Evolutionary conservation across 2,797 vertebrate species (phyloP).

Genomic region (Hydrocynus forskahlii): DNA sequence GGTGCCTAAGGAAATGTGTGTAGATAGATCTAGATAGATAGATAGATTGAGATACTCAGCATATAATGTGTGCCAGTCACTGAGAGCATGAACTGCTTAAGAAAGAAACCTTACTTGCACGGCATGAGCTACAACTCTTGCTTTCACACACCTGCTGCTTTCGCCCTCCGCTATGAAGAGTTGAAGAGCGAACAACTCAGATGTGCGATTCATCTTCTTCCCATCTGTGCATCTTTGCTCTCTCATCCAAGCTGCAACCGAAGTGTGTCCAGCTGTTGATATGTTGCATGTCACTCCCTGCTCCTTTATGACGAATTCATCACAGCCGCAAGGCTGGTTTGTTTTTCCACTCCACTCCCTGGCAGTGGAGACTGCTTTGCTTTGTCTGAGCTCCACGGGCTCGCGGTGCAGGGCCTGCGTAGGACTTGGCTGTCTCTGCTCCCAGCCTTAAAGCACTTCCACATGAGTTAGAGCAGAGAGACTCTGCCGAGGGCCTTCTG

Average conservation of each 20-base stretch:
- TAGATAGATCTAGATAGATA: no score
- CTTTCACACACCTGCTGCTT: slow-evolving; percentile 8
- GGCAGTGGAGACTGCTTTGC: slow-evolving; percentile 74
- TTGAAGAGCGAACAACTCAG: background rate
- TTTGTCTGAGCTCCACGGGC: slow-evolving; percentile 66
- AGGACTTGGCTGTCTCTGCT: slow-evolving; percentile 56
- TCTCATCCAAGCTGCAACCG: slow-evolving; percentile 55
- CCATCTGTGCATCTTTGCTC: background rate
- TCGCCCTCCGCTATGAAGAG: background rate
- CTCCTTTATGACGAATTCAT: slow-evolving; percentile 68
- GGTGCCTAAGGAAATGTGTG: no score
- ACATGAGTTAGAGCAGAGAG: slow-evolving; percentile 68
- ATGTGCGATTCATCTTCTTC: background rate
- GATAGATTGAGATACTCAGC: no score
- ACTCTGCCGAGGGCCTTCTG: slow-evolving; percentile 59
- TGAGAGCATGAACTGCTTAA: slow-evolving; percentile 24
- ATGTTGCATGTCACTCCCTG: slow-evolving; percentile 53
- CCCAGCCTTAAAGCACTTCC: slow-evolving; percentile 75
- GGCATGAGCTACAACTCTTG: slow-evolving; percentile 24
- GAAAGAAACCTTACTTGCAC: background rate
- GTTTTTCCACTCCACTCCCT: slow-evolving; percentile 65
- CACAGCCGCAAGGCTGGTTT: slow-evolving; percentile 70
- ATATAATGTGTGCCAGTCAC: slow-evolving; percentile 5
- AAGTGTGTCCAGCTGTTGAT: slow-evolving; percentile 51
- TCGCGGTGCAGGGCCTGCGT: slow-evolving; percentile 39